Percentiles rank a stretch among this genome's conserved stretches.
These are phyloP conservation scores for Zootermopsis nevadensis DNA, from an alignment of 2,888 invertebrate genomes.

Conservation along the genomic window DNA sequence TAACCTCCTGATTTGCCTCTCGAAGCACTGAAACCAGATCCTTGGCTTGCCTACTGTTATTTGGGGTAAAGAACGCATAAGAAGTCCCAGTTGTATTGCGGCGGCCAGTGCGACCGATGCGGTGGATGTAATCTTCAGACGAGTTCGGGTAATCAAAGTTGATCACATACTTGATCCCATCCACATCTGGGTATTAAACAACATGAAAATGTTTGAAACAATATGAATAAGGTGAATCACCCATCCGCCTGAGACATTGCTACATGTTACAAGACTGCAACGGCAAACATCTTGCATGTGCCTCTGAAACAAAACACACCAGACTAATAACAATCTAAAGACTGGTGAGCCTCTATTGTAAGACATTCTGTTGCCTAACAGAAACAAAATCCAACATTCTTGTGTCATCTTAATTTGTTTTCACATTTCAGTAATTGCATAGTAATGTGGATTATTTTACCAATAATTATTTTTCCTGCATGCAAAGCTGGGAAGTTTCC, in stretches of 20 bases:
- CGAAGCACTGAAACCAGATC: slow-evolving; percentile 88
- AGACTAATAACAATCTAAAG: slow-evolving; percentile 62
- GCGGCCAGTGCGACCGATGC: slow-evolving; percentile 93
- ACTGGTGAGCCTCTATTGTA: neutral
- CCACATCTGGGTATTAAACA: slow-evolving; percentile 69
- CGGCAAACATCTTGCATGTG: slow-evolving; percentile 77
- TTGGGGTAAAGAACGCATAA: slow-evolving; percentile 93
- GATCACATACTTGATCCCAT: slow-evolving; percentile 95
- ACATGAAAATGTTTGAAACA: neutral
- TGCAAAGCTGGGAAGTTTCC: neutral
- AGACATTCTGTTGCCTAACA: neutral
- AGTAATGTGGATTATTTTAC: no score
- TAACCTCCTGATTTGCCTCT: slow-evolving; percentile 92
- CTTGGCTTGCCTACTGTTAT: slow-evolving; percentile 87
- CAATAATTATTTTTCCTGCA: no score
- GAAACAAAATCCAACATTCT: neutral
- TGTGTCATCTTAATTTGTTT: no score
- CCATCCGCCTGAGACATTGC: no score
- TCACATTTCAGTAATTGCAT: no score
- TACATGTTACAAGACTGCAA: slow-evolving; percentile 36
- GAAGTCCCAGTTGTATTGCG: slow-evolving; percentile 89
- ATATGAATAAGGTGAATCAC: no score
- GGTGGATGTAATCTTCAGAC: slow-evolving; percentile 95
- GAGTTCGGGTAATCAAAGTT: slow-evolving; percentile 97
- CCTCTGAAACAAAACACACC: slow-evolving; percentile 81